Evolutionary conservation across 2,888 invertebrate genomes (phyloP).

Genomic region (Catocala fraxini): DNA sequence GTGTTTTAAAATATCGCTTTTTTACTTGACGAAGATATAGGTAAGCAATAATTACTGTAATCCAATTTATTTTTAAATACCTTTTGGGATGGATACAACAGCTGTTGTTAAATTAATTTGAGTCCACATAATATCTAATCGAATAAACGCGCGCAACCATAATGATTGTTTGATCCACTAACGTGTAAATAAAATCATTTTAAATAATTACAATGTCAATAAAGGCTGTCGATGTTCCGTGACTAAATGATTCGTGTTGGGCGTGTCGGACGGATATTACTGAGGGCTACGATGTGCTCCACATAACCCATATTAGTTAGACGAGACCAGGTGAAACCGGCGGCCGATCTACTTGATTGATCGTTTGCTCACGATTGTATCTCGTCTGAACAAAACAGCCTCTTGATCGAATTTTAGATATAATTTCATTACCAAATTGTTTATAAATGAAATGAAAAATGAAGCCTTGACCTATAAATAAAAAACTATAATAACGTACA

Average conservation of each 20-base stretch:
- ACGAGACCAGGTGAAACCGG: constrained; percentile 63
- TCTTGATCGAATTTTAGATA: constrained; percentile 66
- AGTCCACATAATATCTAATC: constrained; percentile 2
- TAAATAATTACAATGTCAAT: constrained; percentile 50
- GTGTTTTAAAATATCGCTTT: too few species aligned
- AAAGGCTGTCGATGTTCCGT: constrained; percentile 44
- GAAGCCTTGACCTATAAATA: constrained; percentile 6
- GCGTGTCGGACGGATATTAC: constrained; percentile 60
- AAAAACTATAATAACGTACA: too few species aligned
- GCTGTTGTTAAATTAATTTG: too few species aligned
- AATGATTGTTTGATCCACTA: constrained; percentile 20
- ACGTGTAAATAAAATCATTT: constrained; percentile 43
- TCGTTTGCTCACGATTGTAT: constrained; percentile 65
- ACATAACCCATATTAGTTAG: constrained; percentile 52
- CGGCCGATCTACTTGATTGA: constrained; percentile 65
- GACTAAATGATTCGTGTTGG: constrained; percentile 53
- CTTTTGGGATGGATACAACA: too few species aligned
- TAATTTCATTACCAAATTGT: constrained; percentile 57
- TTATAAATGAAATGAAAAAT: constrained; percentile 36
- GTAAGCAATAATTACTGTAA: too few species aligned
- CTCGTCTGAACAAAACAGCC: constrained; percentile 63
- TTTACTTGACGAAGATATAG: too few species aligned
- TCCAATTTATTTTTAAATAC: too few species aligned
- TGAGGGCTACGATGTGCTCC: constrained; percentile 64
- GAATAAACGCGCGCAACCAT: constrained; percentile 1